Conservation (phyloP, 2,888 invertebrate species). For the Thymelicus acteon region DNA sequence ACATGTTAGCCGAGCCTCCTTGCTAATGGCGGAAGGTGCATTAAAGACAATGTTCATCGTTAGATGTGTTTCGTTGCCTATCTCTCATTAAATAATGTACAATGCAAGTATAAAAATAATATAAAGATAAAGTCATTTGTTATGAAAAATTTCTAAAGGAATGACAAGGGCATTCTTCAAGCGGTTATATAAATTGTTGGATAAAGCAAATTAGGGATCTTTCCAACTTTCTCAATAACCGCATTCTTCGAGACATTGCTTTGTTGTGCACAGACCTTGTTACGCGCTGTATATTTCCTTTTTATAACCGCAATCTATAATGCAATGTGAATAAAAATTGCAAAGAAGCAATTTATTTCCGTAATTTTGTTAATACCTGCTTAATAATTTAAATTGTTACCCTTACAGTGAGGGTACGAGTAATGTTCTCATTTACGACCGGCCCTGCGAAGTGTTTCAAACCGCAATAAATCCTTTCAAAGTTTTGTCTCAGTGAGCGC, state of each 20-base stretch:
- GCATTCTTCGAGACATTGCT: conserved; percentile 18
- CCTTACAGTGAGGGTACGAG: conserved; percentile 21
- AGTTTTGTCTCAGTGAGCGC: conserved; percentile 29
- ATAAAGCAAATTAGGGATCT: conserved; percentile 32
- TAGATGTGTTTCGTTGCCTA: neutral
- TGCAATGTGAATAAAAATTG: conserved; percentile 4
- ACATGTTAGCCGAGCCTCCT: neutral
- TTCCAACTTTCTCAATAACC: conserved; percentile 23
- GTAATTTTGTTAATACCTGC: conserved; percentile 28
- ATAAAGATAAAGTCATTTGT: neutral
- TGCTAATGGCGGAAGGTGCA: conserved; percentile 8
- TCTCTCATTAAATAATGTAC: neutral
- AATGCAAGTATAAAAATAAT: conserved; percentile 1
- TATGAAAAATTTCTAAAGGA: conserved; percentile 17
- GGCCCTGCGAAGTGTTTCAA: conserved; percentile 33
- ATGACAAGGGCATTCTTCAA: conserved; percentile 2
- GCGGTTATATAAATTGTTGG: conserved; percentile 21
- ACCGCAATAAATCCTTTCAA: conserved; percentile 34
- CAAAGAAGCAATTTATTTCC: conserved; percentile 4
- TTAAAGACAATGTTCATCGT: neutral
- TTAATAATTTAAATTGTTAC: conserved; percentile 30
- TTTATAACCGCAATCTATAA: conserved; percentile 18
- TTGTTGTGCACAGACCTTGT: conserved; percentile 27
- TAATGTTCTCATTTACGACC: conserved; percentile 31
- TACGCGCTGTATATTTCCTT: conserved; percentile 12